Base-by-base conservation (phyloP, 2,888 invertebrate genomes). In the Allygus modestus region DNA sequence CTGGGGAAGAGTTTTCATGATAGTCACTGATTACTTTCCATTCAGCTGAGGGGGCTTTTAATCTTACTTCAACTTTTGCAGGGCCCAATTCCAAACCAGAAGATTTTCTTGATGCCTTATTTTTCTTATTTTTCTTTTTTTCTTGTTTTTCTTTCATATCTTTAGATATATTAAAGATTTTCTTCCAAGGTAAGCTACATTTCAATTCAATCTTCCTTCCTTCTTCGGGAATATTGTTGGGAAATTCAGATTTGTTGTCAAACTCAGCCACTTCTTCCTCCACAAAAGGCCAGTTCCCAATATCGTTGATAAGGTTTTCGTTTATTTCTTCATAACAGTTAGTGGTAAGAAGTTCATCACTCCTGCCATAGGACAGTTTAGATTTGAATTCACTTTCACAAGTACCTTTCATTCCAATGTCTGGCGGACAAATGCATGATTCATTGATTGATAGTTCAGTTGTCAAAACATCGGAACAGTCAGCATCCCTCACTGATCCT, bases 171-270 rank as follows among this genome's bases (percentile, higher is more conserved):
- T 85, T 85, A 37, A 85, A 85, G 17, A 85, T 82, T 31, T 79
- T 77, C 43, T 85, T 77, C 85, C 85, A 85, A 11, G 85, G 85
- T 83, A 85, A 81, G 71, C 85, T 85, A 79, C 85, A 85, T 31
- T 85, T 85, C 0, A 75, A 33, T 58, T 75, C 75, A 15, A 83
- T 58, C 46, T 79, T 79, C 26, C 79, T 79, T 51, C 79, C 79
- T 58, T 79, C 58, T 79, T 79, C 79, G 2, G 79, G 79, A 26
- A 83, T 54, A 26, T 75, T 75, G n/a, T 83, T 83, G 28, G 46
- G 46, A 0, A 54, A 51, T 33, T 83, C 83, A 54, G 41, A 41
- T 54, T 23, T 58, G 46, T 20, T 54, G 26, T 83, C 83, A 41
- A 83, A 51, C 15, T 83, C 58, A 41, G 75, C 61, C 15, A 83